phyloP scores from a whole-genome alignment of 1,140 invertebrate genomes.

The Vollenhovia emeryi region DNA sequence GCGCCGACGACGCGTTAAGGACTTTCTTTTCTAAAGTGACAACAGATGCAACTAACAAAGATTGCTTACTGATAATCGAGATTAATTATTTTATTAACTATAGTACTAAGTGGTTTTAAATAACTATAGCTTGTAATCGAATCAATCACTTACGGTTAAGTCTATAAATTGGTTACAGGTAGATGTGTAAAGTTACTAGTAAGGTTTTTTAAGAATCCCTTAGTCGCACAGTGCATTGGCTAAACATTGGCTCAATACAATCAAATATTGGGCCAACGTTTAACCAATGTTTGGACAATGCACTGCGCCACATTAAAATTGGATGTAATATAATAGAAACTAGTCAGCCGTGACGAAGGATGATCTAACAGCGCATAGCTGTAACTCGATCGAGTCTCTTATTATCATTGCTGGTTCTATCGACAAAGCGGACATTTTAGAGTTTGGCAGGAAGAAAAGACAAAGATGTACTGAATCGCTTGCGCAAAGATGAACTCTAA shows the following conservation, averaged over 20 bases:
- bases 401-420: not conserved
- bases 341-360: not conserved
- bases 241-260: no score
- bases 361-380: not conserved
- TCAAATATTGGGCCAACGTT: no score
- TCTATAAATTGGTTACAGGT: not conserved
- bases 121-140: constrained; percentile 12
- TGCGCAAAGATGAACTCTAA: not conserved
- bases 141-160: constrained; percentile 3
- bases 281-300: no score
- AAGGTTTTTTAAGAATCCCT: constrained; percentile 21
- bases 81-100: constrained; percentile 23
- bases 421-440: not conserved
- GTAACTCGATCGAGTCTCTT: not conserved
- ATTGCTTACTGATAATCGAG: constrained; percentile 8
- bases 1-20: not conserved
- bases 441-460: not conserved
- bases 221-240: no score
- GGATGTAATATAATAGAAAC: not conserved
- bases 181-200: constrained; percentile 2
- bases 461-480: not conserved
- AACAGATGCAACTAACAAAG: not conserved
- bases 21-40: constrained; percentile 3
- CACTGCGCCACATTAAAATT: no score
- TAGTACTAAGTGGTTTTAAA: not conserved